Evolutionary conservation across 2,113 vertebrate species (phyloP).

Genomic region (Eudyptes chrysolophus): DNA sequence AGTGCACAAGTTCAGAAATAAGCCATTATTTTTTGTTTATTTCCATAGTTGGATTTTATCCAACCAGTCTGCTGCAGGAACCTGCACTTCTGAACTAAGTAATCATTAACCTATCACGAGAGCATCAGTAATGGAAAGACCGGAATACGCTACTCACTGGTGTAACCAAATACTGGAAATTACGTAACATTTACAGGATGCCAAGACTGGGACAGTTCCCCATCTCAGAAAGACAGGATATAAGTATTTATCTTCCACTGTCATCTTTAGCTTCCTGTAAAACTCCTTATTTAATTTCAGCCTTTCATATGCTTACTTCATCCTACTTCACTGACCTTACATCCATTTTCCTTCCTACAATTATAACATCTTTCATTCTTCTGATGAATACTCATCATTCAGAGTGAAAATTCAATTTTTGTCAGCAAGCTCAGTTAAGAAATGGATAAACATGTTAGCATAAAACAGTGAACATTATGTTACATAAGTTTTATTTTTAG

Average conservation of each 20-base stretch:
- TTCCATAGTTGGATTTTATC: neutral
- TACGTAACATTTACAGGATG: neutral
- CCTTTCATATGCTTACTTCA: neutral
- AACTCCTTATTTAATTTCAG: neutral
- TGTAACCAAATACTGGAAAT: neutral
- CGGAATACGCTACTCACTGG: neutral
- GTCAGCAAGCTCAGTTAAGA: neutral
- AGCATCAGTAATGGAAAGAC: fast-evolving
- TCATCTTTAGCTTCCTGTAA: neutral
- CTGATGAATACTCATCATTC: neutral
- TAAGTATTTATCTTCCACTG: neutral
- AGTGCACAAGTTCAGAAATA: neutral
- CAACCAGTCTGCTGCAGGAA: neutral
- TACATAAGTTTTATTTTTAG: neutral
- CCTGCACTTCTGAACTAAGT: neutral
- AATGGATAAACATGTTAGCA: neutral
- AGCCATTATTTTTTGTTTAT: neutral
- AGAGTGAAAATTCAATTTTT: neutral
- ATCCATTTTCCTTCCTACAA: neutral
- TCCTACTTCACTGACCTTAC: neutral
- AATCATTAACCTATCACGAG: neutral
- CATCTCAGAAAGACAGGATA: neutral
- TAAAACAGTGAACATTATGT: fast-evolving
- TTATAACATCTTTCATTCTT: neutral
- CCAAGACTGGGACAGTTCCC: neutral